A percentile compares a stretch with the other conserved stretches of the same genome.
Evolutionary conservation across 2,113 vertebrate genomes (phyloP).

Genomic region (Colius striatus): DNA sequence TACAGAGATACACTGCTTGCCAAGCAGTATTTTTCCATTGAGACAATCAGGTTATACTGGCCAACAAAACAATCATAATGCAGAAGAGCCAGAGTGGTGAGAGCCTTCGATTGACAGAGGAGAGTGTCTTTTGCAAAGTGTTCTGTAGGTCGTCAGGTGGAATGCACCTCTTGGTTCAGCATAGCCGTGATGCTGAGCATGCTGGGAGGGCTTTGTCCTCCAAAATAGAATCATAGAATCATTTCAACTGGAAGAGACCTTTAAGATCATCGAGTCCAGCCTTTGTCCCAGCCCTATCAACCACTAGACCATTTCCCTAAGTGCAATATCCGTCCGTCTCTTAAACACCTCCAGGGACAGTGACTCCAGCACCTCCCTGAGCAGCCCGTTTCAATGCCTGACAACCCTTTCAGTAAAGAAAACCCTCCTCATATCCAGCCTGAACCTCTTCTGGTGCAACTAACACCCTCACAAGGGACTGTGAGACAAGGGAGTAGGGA

Average conservation of each 20-base stretch:
- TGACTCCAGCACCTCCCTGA: too few species aligned
- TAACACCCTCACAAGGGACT: neutral
- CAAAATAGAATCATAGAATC: too few species aligned
- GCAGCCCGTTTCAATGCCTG: too few species aligned
- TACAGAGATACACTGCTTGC: neutral
- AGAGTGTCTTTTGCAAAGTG: neutral
- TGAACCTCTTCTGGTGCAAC: too few species aligned
- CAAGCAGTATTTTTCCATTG: neutral
- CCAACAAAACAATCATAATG: neutral
- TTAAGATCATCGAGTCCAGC: too few species aligned
- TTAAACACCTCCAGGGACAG: too few species aligned
- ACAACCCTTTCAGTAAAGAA: too few species aligned
- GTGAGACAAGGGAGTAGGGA: neutral
- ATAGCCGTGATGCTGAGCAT: fast-evolving
- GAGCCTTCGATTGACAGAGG: neutral
- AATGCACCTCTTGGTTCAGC: fast-evolving
- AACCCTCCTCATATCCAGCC: too few species aligned
- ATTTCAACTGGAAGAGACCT: too few species aligned
- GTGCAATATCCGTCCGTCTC: too few species aligned
- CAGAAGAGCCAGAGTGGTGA: neutral
- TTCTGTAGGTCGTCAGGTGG: neutral
- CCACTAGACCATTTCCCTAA: too few species aligned
- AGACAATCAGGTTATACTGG: neutral
- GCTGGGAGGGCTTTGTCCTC: neutral
- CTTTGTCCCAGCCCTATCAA: too few species aligned